Evolutionary conservation across 2,113 vertebrate species (phyloP).

Genomic region (Poecile atricapillus): DNA sequence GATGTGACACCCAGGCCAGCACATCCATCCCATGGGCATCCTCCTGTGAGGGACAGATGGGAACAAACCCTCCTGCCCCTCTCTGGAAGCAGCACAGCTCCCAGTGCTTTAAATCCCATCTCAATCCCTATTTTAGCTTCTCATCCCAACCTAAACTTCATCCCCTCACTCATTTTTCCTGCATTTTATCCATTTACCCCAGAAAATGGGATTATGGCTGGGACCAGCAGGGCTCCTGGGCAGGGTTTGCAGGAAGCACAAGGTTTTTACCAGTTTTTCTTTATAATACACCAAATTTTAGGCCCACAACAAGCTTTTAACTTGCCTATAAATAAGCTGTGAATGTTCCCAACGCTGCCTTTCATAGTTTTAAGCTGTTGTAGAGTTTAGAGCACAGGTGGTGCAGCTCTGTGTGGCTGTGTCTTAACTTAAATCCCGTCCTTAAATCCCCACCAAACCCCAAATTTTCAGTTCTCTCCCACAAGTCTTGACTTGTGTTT

Average conservation of each 20-base stretch:
- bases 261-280: background rate
- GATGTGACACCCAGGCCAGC: background rate
- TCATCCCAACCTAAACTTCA: background rate
- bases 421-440: background rate
- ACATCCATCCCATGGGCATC: background rate
- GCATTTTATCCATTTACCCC: background rate
- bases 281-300: background rate
- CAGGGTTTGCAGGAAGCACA: background rate
- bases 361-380: background rate
- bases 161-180: background rate
- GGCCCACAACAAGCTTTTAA: background rate
- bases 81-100: background rate
- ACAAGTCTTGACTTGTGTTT: background rate
- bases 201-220: accelerated
- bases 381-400: background rate
- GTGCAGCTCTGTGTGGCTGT: background rate
- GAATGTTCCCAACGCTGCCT: background rate
- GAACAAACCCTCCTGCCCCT: background rate
- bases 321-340: background rate
- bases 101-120: background rate
- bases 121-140: background rate
- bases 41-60: background rate
- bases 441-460: background rate
- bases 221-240: background rate
- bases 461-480: background rate